A percentile compares a stretch with the other conserved stretches of the same genome.
Conservation (phyloP, 2,113 vertebrate genomes). For the Mesoclemmys tuberculata region DNA sequence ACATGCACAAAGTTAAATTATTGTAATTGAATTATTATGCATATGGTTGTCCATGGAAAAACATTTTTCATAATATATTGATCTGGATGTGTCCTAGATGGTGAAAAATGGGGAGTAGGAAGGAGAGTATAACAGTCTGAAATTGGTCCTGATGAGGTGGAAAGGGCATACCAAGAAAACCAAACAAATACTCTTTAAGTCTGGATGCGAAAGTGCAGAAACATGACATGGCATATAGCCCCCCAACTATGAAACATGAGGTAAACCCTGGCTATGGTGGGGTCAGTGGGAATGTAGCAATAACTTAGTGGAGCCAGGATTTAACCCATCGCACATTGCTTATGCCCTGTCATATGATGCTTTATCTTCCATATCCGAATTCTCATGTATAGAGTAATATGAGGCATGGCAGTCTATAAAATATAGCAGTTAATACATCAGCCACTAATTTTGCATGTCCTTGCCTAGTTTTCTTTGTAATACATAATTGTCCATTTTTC, state of each 20-base stretch:
- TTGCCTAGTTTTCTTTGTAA: not conserved
- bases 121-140: not conserved
- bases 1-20: not conserved
- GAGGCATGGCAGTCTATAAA: not conserved
- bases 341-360: not conserved
- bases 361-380: not conserved
- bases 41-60: not conserved
- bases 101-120: not conserved
- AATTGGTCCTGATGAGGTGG: not conserved
- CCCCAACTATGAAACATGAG: not conserved
- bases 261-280: not conserved
- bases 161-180: not conserved
- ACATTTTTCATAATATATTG: not conserved
- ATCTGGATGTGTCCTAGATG: not conserved
- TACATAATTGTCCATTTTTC: fast-evolving
- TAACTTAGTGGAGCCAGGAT: too few species aligned
- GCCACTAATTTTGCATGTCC: not conserved
- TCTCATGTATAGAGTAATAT: not conserved
- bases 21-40: not conserved
- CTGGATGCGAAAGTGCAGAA: not conserved
- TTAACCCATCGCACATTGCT: not conserved
- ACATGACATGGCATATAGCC: not conserved
- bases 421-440: not conserved
- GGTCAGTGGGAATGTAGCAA: not conserved
- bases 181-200: not conserved